A percentile compares a stretch with the other conserved stretches of the same genome.
Evolutionary conservation across 2,888 invertebrate species (phyloP).

Genomic region (Campaea margaritaria): DNA sequence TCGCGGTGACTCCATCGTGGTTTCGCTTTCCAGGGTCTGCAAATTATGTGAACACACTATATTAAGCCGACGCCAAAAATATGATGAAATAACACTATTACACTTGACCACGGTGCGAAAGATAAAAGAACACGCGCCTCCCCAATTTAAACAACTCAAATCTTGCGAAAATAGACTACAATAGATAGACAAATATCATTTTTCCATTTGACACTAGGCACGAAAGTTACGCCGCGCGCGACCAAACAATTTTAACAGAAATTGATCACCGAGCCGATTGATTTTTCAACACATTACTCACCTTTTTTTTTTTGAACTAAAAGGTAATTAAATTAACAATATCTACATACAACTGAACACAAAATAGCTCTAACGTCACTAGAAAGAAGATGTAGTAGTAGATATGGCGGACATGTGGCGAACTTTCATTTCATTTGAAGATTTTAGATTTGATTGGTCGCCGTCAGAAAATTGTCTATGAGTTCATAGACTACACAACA

Average conservation of each 20-base stretch:
- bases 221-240: slow-evolving; percentile 73
- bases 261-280: slow-evolving; percentile 54
- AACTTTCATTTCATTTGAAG: slow-evolving; percentile 70
- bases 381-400: slow-evolving; percentile 79
- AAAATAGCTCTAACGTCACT: slow-evolving; percentile 82
- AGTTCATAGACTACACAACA: slow-evolving; percentile 34
- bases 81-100: slow-evolving; percentile 28
- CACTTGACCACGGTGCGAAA: slow-evolving; percentile 8
- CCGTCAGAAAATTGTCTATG: slow-evolving; percentile 35
- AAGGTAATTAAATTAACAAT: slow-evolving; percentile 79
- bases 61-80: slow-evolving; percentile 43
- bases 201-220: slow-evolving; percentile 79
- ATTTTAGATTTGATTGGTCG: slow-evolving; percentile 40
- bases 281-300: slow-evolving; percentile 62
- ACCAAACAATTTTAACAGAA: slow-evolving; percentile 64
- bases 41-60: slow-evolving; percentile 52
- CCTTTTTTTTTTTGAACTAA: slow-evolving; percentile 72
- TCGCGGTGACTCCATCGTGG: slow-evolving; percentile 88
- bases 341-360: slow-evolving; percentile 71
- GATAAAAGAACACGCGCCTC: slow-evolving; percentile 4
- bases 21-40: slow-evolving; percentile 72
- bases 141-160: slow-evolving; percentile 13
- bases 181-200: slow-evolving; percentile 61
- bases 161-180: slow-evolving; percentile 47
- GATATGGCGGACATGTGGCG: slow-evolving; percentile 83